Evolutionary conservation across 1,140 invertebrate species (phyloP).

Genomic region (Drosophila sturtevanti): DNA sequence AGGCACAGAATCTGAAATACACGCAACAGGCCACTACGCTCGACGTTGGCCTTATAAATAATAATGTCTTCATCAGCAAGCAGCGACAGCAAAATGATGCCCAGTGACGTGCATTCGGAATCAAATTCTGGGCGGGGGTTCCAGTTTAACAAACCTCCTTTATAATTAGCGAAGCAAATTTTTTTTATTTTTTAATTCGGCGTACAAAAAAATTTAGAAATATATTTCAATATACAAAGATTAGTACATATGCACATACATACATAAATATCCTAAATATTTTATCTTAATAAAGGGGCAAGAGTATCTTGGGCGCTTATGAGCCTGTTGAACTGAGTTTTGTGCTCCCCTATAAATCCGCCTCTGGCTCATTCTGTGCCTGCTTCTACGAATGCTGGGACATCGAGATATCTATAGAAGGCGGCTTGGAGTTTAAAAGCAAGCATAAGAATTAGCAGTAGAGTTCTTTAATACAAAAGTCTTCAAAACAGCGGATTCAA

Average conservation of each 20-base stretch:
- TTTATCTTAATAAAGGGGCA: no score
- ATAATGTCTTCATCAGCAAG: constrained; percentile 20
- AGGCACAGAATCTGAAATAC: constrained; percentile 15
- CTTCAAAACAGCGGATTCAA: no score
- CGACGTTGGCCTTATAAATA: constrained; percentile 16
- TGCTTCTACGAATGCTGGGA: not conserved
- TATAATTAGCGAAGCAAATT: no score
- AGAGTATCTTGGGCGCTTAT: no score
- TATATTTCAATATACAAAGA: no score
- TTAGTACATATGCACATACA: no score
- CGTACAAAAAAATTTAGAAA: no score
- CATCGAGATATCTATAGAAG: not conserved
- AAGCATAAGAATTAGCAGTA: no score
- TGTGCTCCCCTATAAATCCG: not conserved
- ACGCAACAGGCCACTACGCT: constrained; percentile 11
- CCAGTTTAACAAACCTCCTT: no score
- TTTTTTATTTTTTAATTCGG: no score
- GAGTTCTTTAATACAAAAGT: not conserved
- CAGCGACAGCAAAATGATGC: constrained; percentile 4
- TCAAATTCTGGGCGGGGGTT: not conserved
- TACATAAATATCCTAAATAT: no score
- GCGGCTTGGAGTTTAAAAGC: not conserved
- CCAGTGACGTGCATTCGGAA: not conserved
- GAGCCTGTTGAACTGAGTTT: no score
- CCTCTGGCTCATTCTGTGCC: not conserved